Conservation (phyloP, 2,113 vertebrate species). For the Indicator maculatus region DNA sequence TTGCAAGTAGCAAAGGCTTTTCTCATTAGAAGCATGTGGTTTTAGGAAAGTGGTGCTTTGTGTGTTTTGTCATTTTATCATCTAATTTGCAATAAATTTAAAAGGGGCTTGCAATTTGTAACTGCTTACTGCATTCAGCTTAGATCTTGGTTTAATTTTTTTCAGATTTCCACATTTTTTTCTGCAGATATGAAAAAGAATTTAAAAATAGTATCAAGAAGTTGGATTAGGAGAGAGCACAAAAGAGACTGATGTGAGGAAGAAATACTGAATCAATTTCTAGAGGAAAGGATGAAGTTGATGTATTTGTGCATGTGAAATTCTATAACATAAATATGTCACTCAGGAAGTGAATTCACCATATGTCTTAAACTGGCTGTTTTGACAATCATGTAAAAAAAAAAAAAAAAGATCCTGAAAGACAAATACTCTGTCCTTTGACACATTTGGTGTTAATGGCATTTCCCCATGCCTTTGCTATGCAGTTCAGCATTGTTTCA, state of each 20-base stretch:
- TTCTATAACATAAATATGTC: fast-evolving
- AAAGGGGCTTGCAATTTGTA: background rate
- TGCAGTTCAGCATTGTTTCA: background rate
- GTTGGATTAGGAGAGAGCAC: background rate
- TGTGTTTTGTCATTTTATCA: background rate
- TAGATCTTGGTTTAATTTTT: background rate
- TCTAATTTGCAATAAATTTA: background rate
- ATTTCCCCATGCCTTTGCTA: background rate
- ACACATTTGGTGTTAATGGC: fast-evolving
- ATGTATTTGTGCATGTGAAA: background rate
- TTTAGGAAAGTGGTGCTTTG: background rate
- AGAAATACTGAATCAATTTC: background rate
- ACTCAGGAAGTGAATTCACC: background rate
- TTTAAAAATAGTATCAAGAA: background rate
- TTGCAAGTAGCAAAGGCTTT: background rate
- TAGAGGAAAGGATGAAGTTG: background rate
- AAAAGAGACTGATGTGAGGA: background rate
- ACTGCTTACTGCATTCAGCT: background rate
- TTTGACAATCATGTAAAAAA: background rate
- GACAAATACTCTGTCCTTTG: background rate
- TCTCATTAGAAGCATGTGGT: background rate
- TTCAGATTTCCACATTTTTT: background rate
- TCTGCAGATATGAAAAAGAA: background rate
- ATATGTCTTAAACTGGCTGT: background rate
- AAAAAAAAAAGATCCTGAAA: background rate